A percentile compares a stretch with the other conserved stretches of the same genome.
Conservation (phyloP, 2,797 vertebrate genomes). For the Danio jaintianensis region DNA sequence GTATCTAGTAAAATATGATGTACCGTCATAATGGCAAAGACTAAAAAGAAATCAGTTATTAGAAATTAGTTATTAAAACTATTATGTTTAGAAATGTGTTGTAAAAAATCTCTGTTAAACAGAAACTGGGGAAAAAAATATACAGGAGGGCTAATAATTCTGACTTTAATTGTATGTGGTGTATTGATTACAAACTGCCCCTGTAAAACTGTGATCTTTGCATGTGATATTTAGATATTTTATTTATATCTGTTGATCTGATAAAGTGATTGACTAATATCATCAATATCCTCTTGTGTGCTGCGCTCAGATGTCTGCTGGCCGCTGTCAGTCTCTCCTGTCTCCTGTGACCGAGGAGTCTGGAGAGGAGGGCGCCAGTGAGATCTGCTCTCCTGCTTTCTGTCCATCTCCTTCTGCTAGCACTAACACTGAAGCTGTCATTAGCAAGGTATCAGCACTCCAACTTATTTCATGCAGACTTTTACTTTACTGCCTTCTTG, state of each 20-base stretch:
- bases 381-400: slow-evolving; percentile 94
- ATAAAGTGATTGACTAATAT: slow-evolving; percentile 4
- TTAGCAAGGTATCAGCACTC: slow-evolving; percentile 88
- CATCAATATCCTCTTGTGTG: slow-evolving; percentile 64
- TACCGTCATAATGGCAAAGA: too few species aligned
- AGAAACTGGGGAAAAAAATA: too few species aligned
- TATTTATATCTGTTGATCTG: not conserved
- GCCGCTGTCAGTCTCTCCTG: slow-evolving; percentile 96
- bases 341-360: slow-evolving; percentile 99
- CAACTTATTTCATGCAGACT: not conserved
- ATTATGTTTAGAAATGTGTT: too few species aligned
- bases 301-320: slow-evolving; percentile 94
- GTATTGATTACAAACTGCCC: not conserved
- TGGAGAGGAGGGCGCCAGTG: slow-evolving; percentile 98
- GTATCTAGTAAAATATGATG: too few species aligned
- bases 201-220: not conserved
- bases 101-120: too few species aligned
- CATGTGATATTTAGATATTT: not conserved
- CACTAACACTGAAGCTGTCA: slow-evolving; percentile 90
- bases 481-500: not conserved
- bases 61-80: too few species aligned
- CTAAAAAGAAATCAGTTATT: too few species aligned
- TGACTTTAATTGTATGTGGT: too few species aligned
- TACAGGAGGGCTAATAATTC: too few species aligned
- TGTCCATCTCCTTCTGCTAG: slow-evolving; percentile 95